These are phyloP conservation scores for Pissodes strobi DNA, from an alignment of 1,140 invertebrate genomes.

Conservation along the genomic window DNA sequence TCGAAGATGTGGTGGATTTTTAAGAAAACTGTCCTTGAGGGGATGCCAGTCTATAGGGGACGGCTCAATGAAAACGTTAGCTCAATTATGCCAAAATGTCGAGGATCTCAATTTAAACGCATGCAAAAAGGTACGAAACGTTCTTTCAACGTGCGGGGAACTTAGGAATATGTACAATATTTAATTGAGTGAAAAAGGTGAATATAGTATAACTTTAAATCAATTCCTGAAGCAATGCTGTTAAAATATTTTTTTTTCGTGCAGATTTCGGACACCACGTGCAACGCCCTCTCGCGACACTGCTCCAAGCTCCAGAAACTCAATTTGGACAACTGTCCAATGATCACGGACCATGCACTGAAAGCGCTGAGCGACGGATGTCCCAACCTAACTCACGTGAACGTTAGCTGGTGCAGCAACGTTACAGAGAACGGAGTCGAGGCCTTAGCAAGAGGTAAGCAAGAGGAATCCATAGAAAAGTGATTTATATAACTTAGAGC, in stretches of 20 bases:
- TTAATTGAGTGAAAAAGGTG: too few relatives aligned
- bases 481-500: too few relatives aligned
- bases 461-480: too few relatives aligned
- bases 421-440: slow-evolving; percentile 92
- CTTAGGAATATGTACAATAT: too few relatives aligned
- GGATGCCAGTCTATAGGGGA: slow-evolving; percentile 97
- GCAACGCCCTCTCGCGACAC: slow-evolving; percentile 83
- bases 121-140: slow-evolving; percentile 79
- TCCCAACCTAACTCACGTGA: slow-evolving; percentile 83
- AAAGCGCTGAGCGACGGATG: slow-evolving; percentile 91
- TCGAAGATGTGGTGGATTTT: slow-evolving; percentile 93
- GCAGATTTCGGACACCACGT: slow-evolving; percentile 84
- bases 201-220: too few relatives aligned
- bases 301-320: slow-evolving; percentile 88
- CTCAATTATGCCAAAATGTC: slow-evolving; percentile 91
- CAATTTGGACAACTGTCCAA: slow-evolving; percentile 85
- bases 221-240: too few relatives aligned
- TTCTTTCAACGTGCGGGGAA: too few relatives aligned
- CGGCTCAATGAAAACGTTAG: slow-evolving; percentile 84
- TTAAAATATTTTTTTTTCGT: too few relatives aligned
- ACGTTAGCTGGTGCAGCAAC: slow-evolving; percentile 95
- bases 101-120: slow-evolving; percentile 94
- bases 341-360: slow-evolving; percentile 89
- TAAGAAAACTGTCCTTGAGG: slow-evolving; percentile 88
- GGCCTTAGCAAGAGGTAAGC: slow-evolving; percentile 75